A percentile compares a stretch with the other conserved stretches of the same genome.
These are phyloP conservation scores for Drosophila lacicola DNA, from an alignment of 2,888 invertebrate species.

Conservation along the genomic window DNA sequence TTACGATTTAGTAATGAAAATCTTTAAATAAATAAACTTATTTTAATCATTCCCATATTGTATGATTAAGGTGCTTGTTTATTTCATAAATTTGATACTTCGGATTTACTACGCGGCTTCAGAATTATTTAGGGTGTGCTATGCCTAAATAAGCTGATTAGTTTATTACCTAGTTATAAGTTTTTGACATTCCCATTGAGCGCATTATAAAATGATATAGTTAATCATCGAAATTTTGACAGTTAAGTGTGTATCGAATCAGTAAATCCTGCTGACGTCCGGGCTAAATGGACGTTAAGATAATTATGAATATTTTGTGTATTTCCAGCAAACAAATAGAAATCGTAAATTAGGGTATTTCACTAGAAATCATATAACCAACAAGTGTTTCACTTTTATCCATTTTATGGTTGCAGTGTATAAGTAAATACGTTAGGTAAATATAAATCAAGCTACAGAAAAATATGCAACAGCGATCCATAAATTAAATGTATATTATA, in stretches of 20 bases:
- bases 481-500: conserved; percentile 30
- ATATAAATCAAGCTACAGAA: conserved; percentile 23
- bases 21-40: no score
- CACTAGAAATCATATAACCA: conserved; percentile 2
- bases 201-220: no score
- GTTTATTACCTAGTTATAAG: no score
- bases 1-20: no score
- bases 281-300: conserved; percentile 8
- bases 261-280: conserved; percentile 9
- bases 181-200: no score
- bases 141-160: no score
- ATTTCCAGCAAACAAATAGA: conserved; percentile 3
- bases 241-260: conserved; percentile 5
- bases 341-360: neutral
- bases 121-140: no score
- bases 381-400: neutral
- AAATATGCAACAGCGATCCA: conserved; percentile 9
- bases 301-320: conserved; percentile 5
- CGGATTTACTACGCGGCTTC: no score
- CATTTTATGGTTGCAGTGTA: neutral
- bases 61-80: no score
- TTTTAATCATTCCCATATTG: no score
- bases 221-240: neutral
- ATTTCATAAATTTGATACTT: no score
- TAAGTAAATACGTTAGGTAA: neutral